Percentiles rank a stretch among this genome's conserved stretches.
phyloP scores from a whole-genome alignment of 2,113 vertebrate genomes.

The Arothron firmamentum region DNA sequence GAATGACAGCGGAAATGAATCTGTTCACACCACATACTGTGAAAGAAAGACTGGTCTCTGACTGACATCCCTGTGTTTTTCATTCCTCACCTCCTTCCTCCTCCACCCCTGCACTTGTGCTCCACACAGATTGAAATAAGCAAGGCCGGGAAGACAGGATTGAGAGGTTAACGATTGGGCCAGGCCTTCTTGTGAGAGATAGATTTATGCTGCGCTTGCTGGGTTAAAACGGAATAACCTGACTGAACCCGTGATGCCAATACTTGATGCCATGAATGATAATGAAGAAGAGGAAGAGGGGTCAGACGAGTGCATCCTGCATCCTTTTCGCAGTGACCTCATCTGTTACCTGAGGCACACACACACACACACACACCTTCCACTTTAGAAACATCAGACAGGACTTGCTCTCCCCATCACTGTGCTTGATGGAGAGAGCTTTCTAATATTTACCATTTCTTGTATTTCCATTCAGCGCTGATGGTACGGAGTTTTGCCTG shows the following conservation, averaged over 20 bases:
- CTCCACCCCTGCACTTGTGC: constrained; percentile 38
- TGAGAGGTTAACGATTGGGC: constrained; percentile 43
- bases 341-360: constrained; percentile 28
- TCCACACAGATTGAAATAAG: constrained; percentile 62
- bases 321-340: constrained; percentile 45
- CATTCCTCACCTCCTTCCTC: constrained; percentile 47
- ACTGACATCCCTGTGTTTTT: constrained; percentile 63
- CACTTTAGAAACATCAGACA: constrained; percentile 16
- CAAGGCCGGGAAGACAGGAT: constrained; percentile 60
- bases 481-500: too few species aligned
- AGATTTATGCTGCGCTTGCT: constrained; percentile 18
- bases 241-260: constrained; percentile 24
- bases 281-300: constrained; percentile 15
- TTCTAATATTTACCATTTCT: background rate
- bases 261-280: constrained; percentile 13
- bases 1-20: constrained; percentile 66
- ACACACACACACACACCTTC: constrained; percentile 9
- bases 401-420: constrained; percentile 27
- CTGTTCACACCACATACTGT: constrained; percentile 68
- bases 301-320: constrained; percentile 31
- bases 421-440: background rate
- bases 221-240: constrained; percentile 33
- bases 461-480: too few species aligned
- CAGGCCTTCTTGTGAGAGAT: constrained; percentile 26
- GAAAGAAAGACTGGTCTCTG: constrained; percentile 67